phyloP scores from a whole-genome alignment of 2,797 vertebrate species.

The Nannoperca australis region DNA sequence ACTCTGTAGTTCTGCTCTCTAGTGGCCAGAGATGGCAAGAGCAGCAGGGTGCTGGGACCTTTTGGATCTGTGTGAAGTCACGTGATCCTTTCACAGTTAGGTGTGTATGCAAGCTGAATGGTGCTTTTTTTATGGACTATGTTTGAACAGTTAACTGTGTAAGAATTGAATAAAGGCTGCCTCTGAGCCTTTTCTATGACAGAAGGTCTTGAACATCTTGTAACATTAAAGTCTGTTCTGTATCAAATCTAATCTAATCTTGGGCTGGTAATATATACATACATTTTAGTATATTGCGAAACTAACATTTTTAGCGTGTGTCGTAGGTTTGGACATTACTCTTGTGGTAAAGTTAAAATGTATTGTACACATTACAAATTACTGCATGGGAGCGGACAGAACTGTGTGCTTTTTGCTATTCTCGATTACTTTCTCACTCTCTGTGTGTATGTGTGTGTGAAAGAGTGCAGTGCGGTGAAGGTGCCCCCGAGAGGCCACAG shows the following conservation, averaged over 20 bases:
- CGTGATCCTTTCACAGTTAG: constrained; percentile 7
- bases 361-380: not conserved
- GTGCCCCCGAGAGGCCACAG: constrained; percentile 59
- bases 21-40: constrained; percentile 60
- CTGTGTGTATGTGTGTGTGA: constrained; percentile 24
- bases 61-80: constrained; percentile 49
- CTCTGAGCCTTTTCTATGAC: constrained; percentile 39
- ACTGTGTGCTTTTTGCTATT: constrained; percentile 18
- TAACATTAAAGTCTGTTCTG: not conserved
- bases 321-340: not conserved
- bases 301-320: not conserved
- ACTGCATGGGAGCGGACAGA: not conserved
- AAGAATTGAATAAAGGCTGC: constrained; percentile 28
- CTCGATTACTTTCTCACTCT: constrained; percentile 18
- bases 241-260: not conserved
- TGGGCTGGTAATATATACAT: not conserved
- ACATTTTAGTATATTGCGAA: not conserved
- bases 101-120: constrained; percentile 19
- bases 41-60: constrained; percentile 12
- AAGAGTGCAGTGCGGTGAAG: constrained; percentile 43
- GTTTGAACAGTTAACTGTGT: constrained; percentile 4
- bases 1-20: constrained; percentile 68
- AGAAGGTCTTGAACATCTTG: not conserved
- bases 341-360: not conserved
- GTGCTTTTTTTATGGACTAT: constrained; percentile 15